Conservation (phyloP, 1,140 invertebrate species). For the Gonioctena quinquepunctata region DNA sequence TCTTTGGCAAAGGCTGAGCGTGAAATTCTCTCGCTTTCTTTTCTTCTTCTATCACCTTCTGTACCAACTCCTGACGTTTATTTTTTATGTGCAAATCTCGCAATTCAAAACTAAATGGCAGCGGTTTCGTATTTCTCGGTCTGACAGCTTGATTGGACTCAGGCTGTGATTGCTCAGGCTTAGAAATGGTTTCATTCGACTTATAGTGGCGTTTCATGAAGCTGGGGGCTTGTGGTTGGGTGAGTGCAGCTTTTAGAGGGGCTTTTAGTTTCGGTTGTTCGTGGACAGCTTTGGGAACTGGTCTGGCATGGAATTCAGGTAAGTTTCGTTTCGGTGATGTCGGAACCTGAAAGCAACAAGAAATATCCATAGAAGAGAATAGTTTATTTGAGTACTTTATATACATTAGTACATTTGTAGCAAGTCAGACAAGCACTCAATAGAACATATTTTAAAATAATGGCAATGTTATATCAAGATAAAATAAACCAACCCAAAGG, state of each 20-base stretch:
- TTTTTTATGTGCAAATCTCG: conserved; percentile 54
- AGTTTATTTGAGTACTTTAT: no score
- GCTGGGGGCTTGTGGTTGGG: conserved; percentile 28
- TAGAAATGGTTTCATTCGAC: not conserved
- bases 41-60: conserved; percentile 56
- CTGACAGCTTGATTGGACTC: not conserved
- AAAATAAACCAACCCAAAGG: no score
- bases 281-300: conserved; percentile 34
- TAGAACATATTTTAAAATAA: no score
- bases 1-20: conserved; percentile 54
- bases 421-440: no score
- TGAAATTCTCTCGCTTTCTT: conserved; percentile 55
- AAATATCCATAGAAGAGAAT: no score
- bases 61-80: conserved; percentile 58
- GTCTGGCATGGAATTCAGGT: conserved; percentile 41
- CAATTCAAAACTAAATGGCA: conserved; percentile 62
- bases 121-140: conserved; percentile 40
- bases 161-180: conserved; percentile 5
- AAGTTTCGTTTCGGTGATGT: conserved; percentile 17
- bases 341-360: not conserved
- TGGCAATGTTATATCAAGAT: no score
- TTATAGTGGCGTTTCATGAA: conserved; percentile 28
- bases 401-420: no score
- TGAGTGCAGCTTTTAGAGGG: conserved; percentile 21
- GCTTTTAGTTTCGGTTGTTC: conserved; percentile 18